Base-by-base conservation (phyloP, 2,797 vertebrate species). In the Euphonia xanthogaster region DNA sequence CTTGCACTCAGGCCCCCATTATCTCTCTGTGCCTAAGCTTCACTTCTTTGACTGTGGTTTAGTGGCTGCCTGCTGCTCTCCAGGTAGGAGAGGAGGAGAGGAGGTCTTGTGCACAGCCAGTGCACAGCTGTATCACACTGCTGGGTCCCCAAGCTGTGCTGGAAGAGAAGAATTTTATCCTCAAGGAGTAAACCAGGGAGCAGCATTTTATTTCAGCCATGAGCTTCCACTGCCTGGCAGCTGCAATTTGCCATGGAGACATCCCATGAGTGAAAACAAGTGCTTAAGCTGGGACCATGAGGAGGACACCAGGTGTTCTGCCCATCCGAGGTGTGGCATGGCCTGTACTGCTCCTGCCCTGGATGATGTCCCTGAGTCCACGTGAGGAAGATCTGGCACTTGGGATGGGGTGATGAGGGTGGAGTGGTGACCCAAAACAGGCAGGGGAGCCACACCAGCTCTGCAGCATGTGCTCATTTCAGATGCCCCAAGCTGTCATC, bases 391-490 rank as follows among this genome's bases (percentile, higher is more conserved):
- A 2, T 47, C 58, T 82, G 53, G 20, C 42, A 33, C 23, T 42
- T 33, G 30, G n/a, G 12, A 23, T 1, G 2, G 1, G 6, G 19
- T n/a, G 33, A 33, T 0, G 0, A 40, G 14, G 19, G 6, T 50
- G 22, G 28, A 28, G 39, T 50, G 13, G 18, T 62, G 77, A 48
- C 61, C 19, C 9, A 37, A 63, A 61, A 4, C 2, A 33, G 30
- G 5, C n/a, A 60, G 37, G 1, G 1, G 3, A 33, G 35, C n/a
- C 40, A 44, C 17, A 55, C 5, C 50, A 67, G 30, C 76, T 78
- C 61, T 44, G n/a, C 50, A 39, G 15, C 14, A 1, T 73, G 66
- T 70, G 11, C 44, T 65, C 17, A 5, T 51, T 82, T 79, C 33
- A 54, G 42, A 17, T 58, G 15, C 9, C 55, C 1, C 7, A 83